Percentiles rank a stretch among this genome's conserved stretches.
These are phyloP conservation scores for Zoanthus gigantus DNA, from an alignment of 92 coral and sea anemone genomes.

Conservation along the genomic window DNA sequence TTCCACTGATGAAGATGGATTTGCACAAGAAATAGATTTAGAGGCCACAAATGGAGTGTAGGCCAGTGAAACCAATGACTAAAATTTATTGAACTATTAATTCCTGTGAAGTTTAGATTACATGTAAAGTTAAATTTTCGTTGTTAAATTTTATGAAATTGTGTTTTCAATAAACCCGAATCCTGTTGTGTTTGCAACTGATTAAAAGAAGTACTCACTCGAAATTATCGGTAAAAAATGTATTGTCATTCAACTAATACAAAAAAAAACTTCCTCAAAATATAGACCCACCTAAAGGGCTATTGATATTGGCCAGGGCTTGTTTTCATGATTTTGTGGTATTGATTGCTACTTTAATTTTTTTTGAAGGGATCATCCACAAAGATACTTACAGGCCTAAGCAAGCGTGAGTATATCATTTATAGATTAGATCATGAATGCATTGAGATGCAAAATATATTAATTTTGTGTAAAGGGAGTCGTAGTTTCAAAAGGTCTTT, in stretches of 20 bases:
- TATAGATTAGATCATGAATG: not conserved
- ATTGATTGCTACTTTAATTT: not conserved
- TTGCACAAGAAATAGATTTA: not conserved
- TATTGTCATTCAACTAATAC: no score
- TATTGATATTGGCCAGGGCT: not conserved
- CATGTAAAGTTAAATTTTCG: no score
- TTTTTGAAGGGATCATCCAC: not conserved
- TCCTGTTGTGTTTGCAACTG: not conserved
- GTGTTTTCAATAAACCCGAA: not conserved
- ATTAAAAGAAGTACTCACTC: no score
- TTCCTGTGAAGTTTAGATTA: not conserved
- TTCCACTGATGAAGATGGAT: not conserved
- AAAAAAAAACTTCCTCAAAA: no score
- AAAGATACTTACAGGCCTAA: not conserved
- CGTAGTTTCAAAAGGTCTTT: no score
- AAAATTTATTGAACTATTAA: slow-evolving; percentile 2
- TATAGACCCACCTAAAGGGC: not conserved
- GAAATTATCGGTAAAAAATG: no score
- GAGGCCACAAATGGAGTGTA: no score
- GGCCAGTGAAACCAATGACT: not conserved
- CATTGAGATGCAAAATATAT: no score
- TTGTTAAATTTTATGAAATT: no score
- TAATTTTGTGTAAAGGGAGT: no score
- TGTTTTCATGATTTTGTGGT: not conserved
- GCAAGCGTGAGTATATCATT: not conserved